A percentile compares a stretch with the other conserved stretches of the same genome.
These are phyloP conservation scores for Pristiophorus japonicus DNA, from an alignment of 2,113 vertebrate species.

Conservation along the genomic window DNA sequence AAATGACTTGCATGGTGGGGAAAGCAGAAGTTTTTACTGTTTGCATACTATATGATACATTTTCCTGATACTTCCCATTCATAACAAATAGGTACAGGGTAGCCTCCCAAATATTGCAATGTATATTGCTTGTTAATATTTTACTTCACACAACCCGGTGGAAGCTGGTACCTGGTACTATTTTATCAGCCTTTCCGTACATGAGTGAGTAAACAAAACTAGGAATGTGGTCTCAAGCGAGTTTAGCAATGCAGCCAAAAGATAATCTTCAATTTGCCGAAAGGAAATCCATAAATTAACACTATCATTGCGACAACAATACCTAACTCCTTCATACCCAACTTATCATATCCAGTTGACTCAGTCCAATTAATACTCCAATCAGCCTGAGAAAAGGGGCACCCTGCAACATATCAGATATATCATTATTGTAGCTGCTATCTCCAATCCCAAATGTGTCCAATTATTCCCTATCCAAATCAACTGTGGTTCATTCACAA, in stretches of 20 bases:
- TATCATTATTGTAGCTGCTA: too few relatives aligned
- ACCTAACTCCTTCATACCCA: too few relatives aligned
- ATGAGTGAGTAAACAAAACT: background rate
- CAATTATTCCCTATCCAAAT: too few relatives aligned
- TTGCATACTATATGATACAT: background rate
- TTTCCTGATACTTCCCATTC: background rate
- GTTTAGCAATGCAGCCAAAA: background rate
- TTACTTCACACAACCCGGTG: background rate
- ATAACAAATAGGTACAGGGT: too few relatives aligned
- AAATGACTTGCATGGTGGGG: background rate
- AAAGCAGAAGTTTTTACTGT: background rate
- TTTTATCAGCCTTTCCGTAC: background rate
- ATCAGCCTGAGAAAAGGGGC: too few relatives aligned
- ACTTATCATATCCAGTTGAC: too few relatives aligned
- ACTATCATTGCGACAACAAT: too few relatives aligned
- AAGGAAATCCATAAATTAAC: background rate
- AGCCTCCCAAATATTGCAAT: background rate
- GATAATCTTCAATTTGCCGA: background rate
- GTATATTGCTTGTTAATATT: background rate
- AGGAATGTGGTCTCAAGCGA: background rate
- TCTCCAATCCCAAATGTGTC: too few relatives aligned
- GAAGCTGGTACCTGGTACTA: conserved; percentile 22
- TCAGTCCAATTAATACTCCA: too few relatives aligned
- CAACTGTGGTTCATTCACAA: too few relatives aligned
- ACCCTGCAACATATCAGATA: too few relatives aligned